These are phyloP conservation scores for Graptemys geographica DNA, from an alignment of 2,797 vertebrate species.

Conservation along the genomic window DNA sequence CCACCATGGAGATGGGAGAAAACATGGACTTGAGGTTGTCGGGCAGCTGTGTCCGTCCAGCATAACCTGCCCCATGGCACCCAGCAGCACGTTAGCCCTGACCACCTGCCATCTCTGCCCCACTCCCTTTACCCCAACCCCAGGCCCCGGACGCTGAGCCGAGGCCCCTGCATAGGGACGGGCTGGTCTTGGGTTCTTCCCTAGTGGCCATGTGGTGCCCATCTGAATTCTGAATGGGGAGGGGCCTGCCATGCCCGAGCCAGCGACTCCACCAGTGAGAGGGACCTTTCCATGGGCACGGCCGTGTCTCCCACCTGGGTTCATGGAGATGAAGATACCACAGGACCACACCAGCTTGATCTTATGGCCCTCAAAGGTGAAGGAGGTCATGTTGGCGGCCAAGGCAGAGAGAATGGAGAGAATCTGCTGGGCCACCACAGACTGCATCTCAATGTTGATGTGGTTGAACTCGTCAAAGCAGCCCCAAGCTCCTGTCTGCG, in stretches of 20 bases:
- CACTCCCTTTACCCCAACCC: not conserved
- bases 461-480: constrained; percentile 95
- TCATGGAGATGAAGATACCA: constrained; percentile 95
- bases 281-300: accelerated
- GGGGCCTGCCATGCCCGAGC: no score
- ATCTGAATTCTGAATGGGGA: no score
- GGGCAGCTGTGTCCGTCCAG: constrained; percentile 91
- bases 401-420: constrained; percentile 89
- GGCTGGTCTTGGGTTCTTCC: not conserved
- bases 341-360: constrained; percentile 88
- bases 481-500: constrained; percentile 91
- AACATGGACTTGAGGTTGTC: constrained; percentile 95
- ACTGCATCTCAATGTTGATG: constrained; percentile 91
- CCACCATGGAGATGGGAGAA: constrained; percentile 93
- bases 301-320: constrained; percentile 82
- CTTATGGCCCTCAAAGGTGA: constrained; percentile 87
- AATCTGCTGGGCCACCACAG: constrained; percentile 93
- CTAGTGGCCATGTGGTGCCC: no score
- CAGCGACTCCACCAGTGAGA: no score
- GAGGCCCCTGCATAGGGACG: not conserved
- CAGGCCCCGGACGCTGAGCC: not conserved
- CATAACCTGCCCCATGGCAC: constrained; percentile 82
- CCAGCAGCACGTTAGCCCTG: not conserved
- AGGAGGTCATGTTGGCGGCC: constrained; percentile 77
- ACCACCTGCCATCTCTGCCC: accelerated